phyloP scores from a whole-genome alignment of 2,113 vertebrate species.

The Pangasianodon hypophthalmus region DNA sequence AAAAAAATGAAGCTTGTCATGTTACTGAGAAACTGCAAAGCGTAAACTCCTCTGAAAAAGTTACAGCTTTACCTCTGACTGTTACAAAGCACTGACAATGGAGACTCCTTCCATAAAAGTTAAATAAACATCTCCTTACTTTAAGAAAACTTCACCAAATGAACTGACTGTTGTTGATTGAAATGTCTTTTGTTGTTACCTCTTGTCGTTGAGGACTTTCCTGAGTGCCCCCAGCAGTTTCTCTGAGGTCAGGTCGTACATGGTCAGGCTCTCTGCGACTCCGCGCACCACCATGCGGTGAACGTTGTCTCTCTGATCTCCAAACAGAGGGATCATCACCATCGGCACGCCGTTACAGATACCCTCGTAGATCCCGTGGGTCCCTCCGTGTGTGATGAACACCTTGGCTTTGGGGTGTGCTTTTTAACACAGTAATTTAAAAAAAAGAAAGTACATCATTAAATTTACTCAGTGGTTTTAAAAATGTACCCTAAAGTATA shows the following conservation, averaged over 20 bases:
- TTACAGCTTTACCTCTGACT: no score
- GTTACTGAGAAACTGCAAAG: no score
- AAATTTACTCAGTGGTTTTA: neutral
- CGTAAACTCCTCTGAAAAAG: no score
- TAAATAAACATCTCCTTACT: neutral
- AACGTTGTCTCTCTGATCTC: slow-evolving; percentile 88
- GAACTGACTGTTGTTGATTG: slow-evolving; percentile 33
- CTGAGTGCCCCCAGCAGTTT: slow-evolving; percentile 78
- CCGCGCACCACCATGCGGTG: slow-evolving; percentile 78
- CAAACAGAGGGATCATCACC: slow-evolving; percentile 91
- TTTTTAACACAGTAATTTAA: slow-evolving; percentile 53
- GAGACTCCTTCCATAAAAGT: neutral
- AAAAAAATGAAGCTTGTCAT: neutral
- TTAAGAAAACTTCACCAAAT: neutral
- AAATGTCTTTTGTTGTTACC: slow-evolving; percentile 61
- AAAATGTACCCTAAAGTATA: neutral
- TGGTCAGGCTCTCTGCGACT: slow-evolving; percentile 76
- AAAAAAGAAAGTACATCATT: neutral
- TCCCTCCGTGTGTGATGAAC: slow-evolving; percentile 91
- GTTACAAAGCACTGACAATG: neutral
- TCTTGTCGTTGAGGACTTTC: slow-evolving; percentile 80
- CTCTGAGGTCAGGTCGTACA: slow-evolving; percentile 77
- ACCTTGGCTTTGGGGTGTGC: slow-evolving; percentile 87
- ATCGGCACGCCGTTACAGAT: slow-evolving; percentile 90
- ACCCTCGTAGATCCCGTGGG: slow-evolving; percentile 87